Base-by-base conservation (phyloP, 2,888 invertebrate species). In the Andricus quercusramuli region DNA sequence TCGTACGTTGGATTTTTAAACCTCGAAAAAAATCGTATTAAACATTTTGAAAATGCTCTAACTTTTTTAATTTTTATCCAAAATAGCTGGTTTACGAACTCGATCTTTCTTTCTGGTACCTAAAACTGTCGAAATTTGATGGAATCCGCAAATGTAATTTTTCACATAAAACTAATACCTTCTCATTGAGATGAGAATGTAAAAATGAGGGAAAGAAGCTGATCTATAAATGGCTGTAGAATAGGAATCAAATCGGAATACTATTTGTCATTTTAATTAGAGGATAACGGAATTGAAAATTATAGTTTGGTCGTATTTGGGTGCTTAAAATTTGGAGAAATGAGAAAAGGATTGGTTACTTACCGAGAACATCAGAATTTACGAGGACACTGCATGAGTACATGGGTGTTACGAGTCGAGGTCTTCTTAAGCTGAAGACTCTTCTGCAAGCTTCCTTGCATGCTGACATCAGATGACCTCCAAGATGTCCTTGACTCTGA, bases 331-430 rank as follows among this genome's bases (percentile, higher is more conserved):
- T 78, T 80, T 68, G 22, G 15, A 37, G 47, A 79, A 77, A 65
- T 56, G 22, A 59, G 41, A 79, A 70, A 5, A 13, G 41, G 3
- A 25, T 68, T 25, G 5, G 25, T 2, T 62, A 95, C 96, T 96
- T 93, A 97, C 98, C 98, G 90, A 98, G 94, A 84, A 97, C 97
- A 93, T 98, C 97, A 56, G 97, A 96, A 88, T 97, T 97, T 41
- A 97, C 97, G 83, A 96, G 95, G 83, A 98, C 97, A 87, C 95
- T 96, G 92, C 96, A 96, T 70, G 94, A 94, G 91, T 98, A 99
- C 97, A 99, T 99, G 6, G 99, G 99, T 2, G 97, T 97, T 94
- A 99, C 97, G 41, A 99, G 93, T 74, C 99, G 95, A 90, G 98
- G 98, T 0, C 97, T 96, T 90, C 97, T 98, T 77, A 96, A 95